Conservation (phyloP, 2,888 invertebrate species). For the Rhagium mordax region DNA sequence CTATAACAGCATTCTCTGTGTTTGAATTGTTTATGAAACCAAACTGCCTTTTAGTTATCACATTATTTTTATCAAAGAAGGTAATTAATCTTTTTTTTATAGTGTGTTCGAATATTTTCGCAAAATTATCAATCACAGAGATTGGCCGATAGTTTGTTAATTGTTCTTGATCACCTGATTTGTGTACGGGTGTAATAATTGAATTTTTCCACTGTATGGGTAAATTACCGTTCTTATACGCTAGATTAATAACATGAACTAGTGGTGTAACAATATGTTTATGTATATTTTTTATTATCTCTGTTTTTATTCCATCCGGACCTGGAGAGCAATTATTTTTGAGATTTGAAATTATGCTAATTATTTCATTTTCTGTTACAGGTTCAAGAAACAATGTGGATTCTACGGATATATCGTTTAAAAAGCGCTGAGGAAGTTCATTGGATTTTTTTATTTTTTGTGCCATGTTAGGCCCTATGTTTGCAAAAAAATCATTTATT, state of each 20-base stretch:
- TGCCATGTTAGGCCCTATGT: not conserved
- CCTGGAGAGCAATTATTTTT: constrained; percentile 42
- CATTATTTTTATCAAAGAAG: too few relatives aligned
- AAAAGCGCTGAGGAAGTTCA: not conserved
- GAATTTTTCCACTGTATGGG: too few relatives aligned
- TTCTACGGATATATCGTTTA: not conserved
- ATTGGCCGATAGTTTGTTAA: not conserved
- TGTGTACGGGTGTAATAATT: too few relatives aligned
- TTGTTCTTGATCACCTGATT: too few relatives aligned
- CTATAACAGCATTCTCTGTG: constrained; percentile 3
- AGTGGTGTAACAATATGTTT: constrained; percentile 20
- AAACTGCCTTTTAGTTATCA: constrained; percentile 15
- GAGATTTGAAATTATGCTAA: not conserved
- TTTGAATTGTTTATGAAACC: too few relatives aligned
- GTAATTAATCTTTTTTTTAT: not conserved
- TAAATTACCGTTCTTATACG: not conserved
- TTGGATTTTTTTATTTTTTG: not conserved
- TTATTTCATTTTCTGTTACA: not conserved
- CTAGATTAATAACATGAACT: not conserved
- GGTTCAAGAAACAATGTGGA: not conserved
- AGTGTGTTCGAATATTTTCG: too few relatives aligned
- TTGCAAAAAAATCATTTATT: not conserved
- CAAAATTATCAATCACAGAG: not conserved
- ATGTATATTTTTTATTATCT: constrained; percentile 16
- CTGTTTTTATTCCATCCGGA: constrained; percentile 8